Percentiles rank a stretch among this genome's conserved stretches.
Conservation (phyloP, 2,113 vertebrate species). For the Tricholaema leucomelas region DNA sequence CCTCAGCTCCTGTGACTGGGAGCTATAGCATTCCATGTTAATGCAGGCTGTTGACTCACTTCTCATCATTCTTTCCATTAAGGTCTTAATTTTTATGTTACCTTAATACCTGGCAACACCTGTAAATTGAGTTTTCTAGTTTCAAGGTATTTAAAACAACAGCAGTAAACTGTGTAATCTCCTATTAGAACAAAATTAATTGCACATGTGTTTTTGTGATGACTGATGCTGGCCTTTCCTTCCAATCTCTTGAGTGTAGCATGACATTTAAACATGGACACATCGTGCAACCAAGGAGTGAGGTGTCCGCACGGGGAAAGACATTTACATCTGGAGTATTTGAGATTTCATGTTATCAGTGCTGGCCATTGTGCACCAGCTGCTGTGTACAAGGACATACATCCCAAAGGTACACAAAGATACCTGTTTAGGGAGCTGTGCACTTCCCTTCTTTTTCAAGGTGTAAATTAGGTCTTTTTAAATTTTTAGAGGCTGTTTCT, state of each 20-base stretch:
- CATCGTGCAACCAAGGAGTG: not conserved
- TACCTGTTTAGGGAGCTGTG: not conserved
- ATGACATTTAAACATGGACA: not conserved
- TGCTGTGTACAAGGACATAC: fast-evolving
- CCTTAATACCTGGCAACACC: not conserved
- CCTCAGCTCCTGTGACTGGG: not conserved
- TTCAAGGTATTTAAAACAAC: not conserved
- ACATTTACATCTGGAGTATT: not conserved
- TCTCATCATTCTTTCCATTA: not conserved
- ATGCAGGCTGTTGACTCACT: not conserved
- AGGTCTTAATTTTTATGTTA: constrained; percentile 1
- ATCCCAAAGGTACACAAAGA: not conserved
- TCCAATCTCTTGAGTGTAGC: not conserved
- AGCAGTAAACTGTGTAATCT: not conserved
- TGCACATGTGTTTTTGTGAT: not conserved
- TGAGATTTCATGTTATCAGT: not conserved
- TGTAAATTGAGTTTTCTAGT: not conserved
- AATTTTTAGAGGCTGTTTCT: not conserved
- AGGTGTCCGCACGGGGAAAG: not conserved
- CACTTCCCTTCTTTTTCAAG: not conserved
- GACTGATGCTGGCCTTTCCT: not conserved
- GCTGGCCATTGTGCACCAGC: not conserved
- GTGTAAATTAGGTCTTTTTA: not conserved
- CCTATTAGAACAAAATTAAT: not conserved
- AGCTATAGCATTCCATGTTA: not conserved